Base-by-base conservation (phyloP, 2,888 invertebrate genomes). In the Phytoseiulus persimilis region DNA sequence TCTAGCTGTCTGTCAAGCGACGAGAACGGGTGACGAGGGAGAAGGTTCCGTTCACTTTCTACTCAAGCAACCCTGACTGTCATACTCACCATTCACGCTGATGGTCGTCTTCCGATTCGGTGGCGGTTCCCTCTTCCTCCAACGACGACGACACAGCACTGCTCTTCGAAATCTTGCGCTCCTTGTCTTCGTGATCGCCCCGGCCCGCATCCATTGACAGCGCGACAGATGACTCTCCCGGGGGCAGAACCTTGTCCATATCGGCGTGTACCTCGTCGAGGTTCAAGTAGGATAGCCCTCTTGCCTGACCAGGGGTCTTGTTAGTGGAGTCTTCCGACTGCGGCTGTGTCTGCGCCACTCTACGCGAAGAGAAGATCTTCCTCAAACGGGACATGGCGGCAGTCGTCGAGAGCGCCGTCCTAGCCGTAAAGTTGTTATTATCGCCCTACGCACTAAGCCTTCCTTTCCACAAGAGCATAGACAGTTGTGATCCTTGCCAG, bases 391-490 rank as follows among this genome's bases (percentile, higher is more conserved):
- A 65, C 65, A 65, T 65, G 18, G 65, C 65, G 65, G 65, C 28
- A 3, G 65, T 65, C 9, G 65, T 65, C 65, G 65, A 65, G 65
- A 65, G 65, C 65, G 65, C 65, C 65, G 65, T 65, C 65, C 65
- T 65, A 65, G 65, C 65, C 65, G 65, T 65, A 65, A 65, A 65
- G 65, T 65, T 65, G 65, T 65, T 65, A 65, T 65, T 65, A 65
- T 65, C 65, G 65, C 65, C 65, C 65, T 65, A 65, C 65, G 65
- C 65, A 65, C 65, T 65, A 65, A 65, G 65, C 65, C 65, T 65
- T 65, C 65, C 65, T 65, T 65, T 65, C 65, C 65, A 65, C 65
- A 65, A 65, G 65, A 65, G 65, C 11, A 65, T 65, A 23, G 65
- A 65, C 65, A 65, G 65, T 65, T 28, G 28, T 28, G 65, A 65